Base-by-base conservation (phyloP, 2,888 invertebrate species). In the Trimorus sp. region DNA sequence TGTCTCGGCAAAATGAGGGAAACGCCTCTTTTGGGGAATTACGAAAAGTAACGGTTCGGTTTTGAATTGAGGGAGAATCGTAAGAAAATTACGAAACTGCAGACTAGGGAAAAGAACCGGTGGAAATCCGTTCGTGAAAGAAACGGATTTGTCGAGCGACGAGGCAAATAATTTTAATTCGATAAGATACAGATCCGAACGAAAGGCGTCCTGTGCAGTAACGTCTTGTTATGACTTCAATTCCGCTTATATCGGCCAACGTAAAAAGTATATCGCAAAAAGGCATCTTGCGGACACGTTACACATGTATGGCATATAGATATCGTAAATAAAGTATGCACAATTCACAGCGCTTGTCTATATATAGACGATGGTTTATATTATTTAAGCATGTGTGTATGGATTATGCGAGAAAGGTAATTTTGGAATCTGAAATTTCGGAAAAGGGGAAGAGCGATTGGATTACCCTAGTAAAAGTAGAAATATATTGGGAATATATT, bases 201-300 rank as follows among this genome's bases (percentile, higher is more conserved):
- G 48, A 48, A 51, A 51, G 0, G 2, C 38, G 15, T 9, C 37
- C 12, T 48, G 54, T 66, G 54, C 16, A 56, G 66, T 36, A 56
- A 56, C 56, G 26, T 68, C 56, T 68, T 56, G 45, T 68, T 68
- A 15, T 37, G 45, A 45, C 68, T 68, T 26, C 40, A 40, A 40
- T 40, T 40, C 15, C 15, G 53, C 51, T 65, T 65, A 53, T 62
- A 62, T 62, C 62, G 49, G 63, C 37, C 49, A 63, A 63, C 36
- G 49, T 15, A 63, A 51, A 63, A 48, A 49, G 49, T 15, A 4
- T 49, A 49, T 49, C 49, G 49, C n/a, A 49, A 49, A 60, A 48
- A 62, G 48, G 15, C 42, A 59, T 59, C 42, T 42, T 16, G 36
- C 16, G 16, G 42, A 59, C 42, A 16, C 7, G 42, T 59, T 40